phyloP scores from a whole-genome alignment of 2,797 vertebrate genomes.

The Emydoidea blandingii region DNA sequence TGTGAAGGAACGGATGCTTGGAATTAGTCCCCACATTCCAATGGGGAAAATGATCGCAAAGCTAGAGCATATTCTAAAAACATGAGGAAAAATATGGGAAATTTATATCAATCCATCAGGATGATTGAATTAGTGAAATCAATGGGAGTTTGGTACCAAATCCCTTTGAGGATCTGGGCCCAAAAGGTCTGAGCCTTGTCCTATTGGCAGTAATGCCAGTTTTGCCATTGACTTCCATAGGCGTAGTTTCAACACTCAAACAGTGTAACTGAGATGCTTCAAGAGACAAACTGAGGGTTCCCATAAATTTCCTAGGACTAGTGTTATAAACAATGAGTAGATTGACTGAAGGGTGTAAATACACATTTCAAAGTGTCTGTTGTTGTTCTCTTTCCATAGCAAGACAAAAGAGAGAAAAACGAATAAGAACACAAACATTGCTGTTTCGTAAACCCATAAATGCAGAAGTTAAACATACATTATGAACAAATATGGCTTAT shows the following conservation, averaged over 20 bases:
- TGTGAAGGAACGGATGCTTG: not conserved
- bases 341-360: not conserved
- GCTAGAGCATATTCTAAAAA: not conserved
- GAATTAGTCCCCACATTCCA: not conserved
- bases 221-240: not conserved
- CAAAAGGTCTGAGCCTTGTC: not conserved
- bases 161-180: too few relatives aligned
- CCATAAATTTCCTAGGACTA: not conserved
- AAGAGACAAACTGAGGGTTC: not conserved
- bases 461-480: not conserved
- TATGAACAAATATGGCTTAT: not conserved
- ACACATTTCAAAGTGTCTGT: not conserved
- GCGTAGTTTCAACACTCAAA: not conserved
- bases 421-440: conserved; percentile 13
- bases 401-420: not conserved
- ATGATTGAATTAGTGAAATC: not conserved
- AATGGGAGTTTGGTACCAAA: too few relatives aligned
- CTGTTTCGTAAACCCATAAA: not conserved
- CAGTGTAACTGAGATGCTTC: conserved; percentile 34
- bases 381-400: not conserved
- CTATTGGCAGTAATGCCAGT: not conserved
- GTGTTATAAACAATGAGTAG: not conserved
- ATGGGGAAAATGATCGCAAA: not conserved
- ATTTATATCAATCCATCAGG: not conserved
- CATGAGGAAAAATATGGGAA: not conserved